Evolutionary conservation across 2,888 invertebrate genomes (phyloP), one percentile per base, ranked within the genome.

Genomic region (Helleia helle): DNA sequence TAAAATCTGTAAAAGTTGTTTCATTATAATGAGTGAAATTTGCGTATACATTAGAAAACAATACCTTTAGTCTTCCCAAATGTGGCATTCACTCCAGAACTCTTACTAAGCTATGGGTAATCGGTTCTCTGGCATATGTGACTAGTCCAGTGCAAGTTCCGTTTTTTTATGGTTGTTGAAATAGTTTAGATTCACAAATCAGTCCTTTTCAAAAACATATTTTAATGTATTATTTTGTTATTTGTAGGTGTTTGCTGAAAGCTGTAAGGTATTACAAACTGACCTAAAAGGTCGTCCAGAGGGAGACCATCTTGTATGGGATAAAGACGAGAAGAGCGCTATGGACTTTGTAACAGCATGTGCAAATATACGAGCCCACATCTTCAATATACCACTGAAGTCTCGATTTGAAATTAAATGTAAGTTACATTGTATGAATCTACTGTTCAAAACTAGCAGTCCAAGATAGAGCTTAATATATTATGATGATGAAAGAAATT

Each of bases 301-400:
- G 1, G 88, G 86, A 1, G 91, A 91, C 56, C 91, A 91, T 64
- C 86, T 99, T 5, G 90, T 95, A 40, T 99, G 99, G 99, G 99
- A 99, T 71, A 99, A 99, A 83, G 99, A 99, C 71, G 97, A 99
- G 62, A 91, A 91, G 58, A 83, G 89, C 43, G 92, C 93, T 0
- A 94, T 99, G 95, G 93, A 99, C 72, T 99, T 99, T 76, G 99
- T 99, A 1, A 93, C 97, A 0, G 91, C 96, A 0, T 95, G 96
- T 69, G 93, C 99, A 0, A 99, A 99, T 70, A 90, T 99, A 41
- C 88, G 99, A 28, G 91, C 96, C 0, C 87, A 92, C 57, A 93
- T 97, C 55, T 99, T 98, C 76, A 90, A 92, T 41, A 99, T 99
- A 64, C 77, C 88, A 1, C 87, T 89, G 42, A 96, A 97, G 63